Evolutionary conservation across 2,797 vertebrate genomes (phyloP).

Genomic region (Eulemur coronatus): DNA sequence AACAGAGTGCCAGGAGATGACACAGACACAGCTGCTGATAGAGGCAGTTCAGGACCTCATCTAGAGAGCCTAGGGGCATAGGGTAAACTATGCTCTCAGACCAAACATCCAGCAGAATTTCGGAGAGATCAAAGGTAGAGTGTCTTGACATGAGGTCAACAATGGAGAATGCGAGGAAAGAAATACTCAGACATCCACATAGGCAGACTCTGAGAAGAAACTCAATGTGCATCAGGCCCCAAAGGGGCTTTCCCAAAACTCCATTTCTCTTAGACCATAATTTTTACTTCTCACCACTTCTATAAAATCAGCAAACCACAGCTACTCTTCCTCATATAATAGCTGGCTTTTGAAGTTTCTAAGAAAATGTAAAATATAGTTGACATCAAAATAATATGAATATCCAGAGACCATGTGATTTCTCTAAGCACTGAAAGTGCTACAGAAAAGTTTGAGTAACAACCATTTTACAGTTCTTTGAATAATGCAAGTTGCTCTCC

Average conservation of each 20-base stretch:
- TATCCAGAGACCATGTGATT: constrained; percentile 35
- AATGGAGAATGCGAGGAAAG: background rate
- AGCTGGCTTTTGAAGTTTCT: background rate
- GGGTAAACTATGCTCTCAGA: background rate
- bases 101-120: background rate
- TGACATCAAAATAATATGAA: constrained; percentile 51
- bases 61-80: accelerated
- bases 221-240: background rate
- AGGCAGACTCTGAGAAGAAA: background rate
- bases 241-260: background rate
- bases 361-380: constrained; percentile 57
- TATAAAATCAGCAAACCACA: constrained; percentile 17
- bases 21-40: background rate
- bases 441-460: background rate
- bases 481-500: constrained; percentile 36
- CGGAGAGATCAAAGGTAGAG: background rate
- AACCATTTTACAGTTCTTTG: background rate
- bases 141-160: background rate
- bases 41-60: background rate
- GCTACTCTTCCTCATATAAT: background rate
- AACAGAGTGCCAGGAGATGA: background rate
- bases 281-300: background rate
- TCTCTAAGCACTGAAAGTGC: constrained; percentile 16
- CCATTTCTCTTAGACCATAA: constrained; percentile 24
- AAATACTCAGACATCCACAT: background rate